Evolutionary conservation across 2,113 vertebrate genomes (phyloP).

Genomic region (Upupa epops): DNA sequence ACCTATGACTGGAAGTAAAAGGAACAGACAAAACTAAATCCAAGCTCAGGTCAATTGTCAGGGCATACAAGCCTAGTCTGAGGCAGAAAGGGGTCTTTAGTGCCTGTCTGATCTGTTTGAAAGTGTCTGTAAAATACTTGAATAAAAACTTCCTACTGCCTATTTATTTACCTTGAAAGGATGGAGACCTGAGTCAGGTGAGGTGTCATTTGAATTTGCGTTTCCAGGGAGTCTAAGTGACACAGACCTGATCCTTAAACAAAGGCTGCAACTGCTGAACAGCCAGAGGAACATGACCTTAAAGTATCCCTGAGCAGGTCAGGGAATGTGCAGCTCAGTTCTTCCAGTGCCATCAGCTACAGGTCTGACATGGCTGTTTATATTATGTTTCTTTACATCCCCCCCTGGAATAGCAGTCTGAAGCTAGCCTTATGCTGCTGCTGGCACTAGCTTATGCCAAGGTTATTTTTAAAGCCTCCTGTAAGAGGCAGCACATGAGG

Average conservation of each 20-base stretch:
- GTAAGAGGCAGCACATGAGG: not conserved
- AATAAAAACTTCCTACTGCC: not conserved
- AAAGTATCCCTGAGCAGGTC: not conserved
- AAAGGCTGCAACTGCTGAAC: not conserved
- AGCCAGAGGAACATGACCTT: not conserved
- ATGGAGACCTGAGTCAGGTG: not conserved
- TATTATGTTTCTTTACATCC: not conserved
- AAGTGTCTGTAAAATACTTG: not conserved
- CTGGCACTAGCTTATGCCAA: conserved; percentile 12
- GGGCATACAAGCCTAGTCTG: not conserved
- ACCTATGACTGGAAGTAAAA: not conserved
- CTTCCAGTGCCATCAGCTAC: not conserved
- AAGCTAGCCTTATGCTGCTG: not conserved
- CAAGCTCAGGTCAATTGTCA: not conserved
- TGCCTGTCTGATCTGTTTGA: not conserved
- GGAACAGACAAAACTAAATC: not conserved
- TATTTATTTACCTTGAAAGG: conserved; percentile 8
- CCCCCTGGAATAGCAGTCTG: not conserved
- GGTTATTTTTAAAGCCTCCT: conserved; percentile 1
- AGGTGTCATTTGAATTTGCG: not conserved
- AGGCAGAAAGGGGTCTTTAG: not conserved
- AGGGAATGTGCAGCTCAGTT: not conserved
- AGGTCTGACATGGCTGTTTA: not conserved
- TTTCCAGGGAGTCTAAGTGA: not conserved
- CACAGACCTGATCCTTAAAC: not conserved